phyloP scores from a whole-genome alignment of 2,888 invertebrate species.

The Eustalomyia histrio region DNA sequence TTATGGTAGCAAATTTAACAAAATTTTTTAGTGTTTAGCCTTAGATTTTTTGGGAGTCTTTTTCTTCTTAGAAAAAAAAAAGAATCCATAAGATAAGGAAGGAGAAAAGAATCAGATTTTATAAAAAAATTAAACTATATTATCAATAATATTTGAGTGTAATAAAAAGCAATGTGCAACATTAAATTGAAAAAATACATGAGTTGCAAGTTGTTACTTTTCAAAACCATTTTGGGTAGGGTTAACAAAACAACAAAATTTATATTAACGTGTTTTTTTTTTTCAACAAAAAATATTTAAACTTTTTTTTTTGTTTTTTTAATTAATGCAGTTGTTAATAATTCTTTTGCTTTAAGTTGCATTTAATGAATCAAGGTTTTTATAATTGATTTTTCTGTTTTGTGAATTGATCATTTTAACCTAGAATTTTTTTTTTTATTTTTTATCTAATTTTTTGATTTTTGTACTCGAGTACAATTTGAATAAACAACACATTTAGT shows the following conservation, averaged over 20 bases:
- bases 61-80: too few species aligned
- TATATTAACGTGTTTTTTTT: not conserved
- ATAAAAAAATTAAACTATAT: too few species aligned
- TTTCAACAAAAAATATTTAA: not conserved
- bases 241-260: not conserved
- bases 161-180: constrained; percentile 32
- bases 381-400: not conserved
- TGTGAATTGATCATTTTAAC: constrained; percentile 42
- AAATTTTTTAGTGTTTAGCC: too few species aligned
- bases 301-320: not conserved
- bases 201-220: constrained; percentile 26
- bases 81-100: too few species aligned
- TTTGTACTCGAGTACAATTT: constrained; percentile 16
- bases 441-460: constrained; percentile 21
- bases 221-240: not conserved
- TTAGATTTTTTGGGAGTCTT: too few species aligned
- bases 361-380: constrained; percentile 52
- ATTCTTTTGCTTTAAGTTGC: constrained; percentile 24
- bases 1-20: too few species aligned
- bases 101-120: too few species aligned
- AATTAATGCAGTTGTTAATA: not conserved
- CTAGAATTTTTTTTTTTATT: constrained; percentile 46
- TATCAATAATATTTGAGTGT: too few species aligned
- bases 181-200: constrained; percentile 32
- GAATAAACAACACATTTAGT: not conserved